Evolutionary conservation across 64 coral and sea anemone genomes (phyloP).

Genomic region (Catalaphyllia jardinei): DNA sequence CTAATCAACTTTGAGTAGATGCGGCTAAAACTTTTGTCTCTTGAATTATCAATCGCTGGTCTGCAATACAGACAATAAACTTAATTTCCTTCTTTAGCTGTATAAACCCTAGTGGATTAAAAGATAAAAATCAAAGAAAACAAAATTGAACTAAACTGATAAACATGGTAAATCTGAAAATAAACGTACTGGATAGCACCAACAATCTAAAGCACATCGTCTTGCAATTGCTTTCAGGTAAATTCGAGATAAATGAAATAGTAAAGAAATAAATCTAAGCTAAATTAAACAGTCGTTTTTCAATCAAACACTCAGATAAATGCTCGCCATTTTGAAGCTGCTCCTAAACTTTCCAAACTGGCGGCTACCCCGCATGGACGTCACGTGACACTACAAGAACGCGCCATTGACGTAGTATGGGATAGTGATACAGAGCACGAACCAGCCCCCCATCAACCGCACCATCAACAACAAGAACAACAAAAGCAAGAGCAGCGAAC

Average conservation of each 20-base stretch:
- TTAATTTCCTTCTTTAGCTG: too few relatives aligned
- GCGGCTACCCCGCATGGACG: slow-evolving; percentile 67
- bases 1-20: background rate
- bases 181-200: too few relatives aligned
- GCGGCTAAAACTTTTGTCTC: too few relatives aligned
- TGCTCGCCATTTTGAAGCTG: slow-evolving; percentile 64
- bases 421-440: slow-evolving; percentile 70
- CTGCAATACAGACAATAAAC: too few relatives aligned
- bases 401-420: slow-evolving; percentile 85
- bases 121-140: too few relatives aligned
- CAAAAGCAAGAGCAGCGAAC: slow-evolving; percentile 1
- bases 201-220: too few relatives aligned
- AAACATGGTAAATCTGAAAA: too few relatives aligned
- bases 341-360: slow-evolving; percentile 61
- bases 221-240: too few relatives aligned
- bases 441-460: slow-evolving; percentile 47
- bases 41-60: too few relatives aligned
- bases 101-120: too few relatives aligned
- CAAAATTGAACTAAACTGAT: too few relatives aligned
- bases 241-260: background rate
- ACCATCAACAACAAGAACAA: slow-evolving; percentile 31
- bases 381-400: slow-evolving; percentile 60
- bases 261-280: background rate
- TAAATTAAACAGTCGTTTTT: background rate
- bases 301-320: slow-evolving; percentile 68